A percentile compares a stretch with the other conserved stretches of the same genome.
These are phyloP conservation scores for Teleogryllus occipitalis DNA, from an alignment of 1,140 invertebrate genomes.

Conservation along the genomic window DNA sequence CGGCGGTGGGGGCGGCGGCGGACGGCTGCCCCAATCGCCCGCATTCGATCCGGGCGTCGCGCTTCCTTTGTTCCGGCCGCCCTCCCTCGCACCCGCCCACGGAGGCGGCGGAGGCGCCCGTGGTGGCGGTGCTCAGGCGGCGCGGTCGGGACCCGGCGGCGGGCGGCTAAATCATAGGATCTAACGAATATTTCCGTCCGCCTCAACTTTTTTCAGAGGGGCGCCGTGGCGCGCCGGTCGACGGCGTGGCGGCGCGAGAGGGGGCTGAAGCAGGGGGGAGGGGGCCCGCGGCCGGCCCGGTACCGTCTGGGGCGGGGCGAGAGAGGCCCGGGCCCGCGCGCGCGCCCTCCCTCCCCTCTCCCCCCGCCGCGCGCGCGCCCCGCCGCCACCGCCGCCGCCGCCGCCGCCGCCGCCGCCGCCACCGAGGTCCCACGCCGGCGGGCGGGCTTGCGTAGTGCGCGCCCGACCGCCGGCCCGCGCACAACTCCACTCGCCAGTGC, in stretches of 20 bases:
- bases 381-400: neutral
- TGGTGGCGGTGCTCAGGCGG: no score
- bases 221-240: neutral
- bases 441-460: neutral
- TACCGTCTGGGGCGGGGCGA: neutral
- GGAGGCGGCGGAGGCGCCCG: no score
- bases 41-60: neutral
- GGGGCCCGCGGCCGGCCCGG: no score
- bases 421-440: neutral
- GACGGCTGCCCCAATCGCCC: no score
- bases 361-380: no score
- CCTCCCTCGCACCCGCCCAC: neutral
- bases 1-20: no score
- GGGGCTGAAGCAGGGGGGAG: neutral
- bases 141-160: neutral
- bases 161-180: neutral
- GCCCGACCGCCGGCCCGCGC: neutral
- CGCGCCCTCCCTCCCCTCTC: no score
- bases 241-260: neutral
- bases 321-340: neutral
- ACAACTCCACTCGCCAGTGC: neutral
- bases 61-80: neutral
- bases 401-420: no score
- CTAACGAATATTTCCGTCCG: constrained; percentile 3
- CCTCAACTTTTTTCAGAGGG: neutral